Evolutionary conservation across 1,140 invertebrate genomes (phyloP).

Genomic region (Drosophila hydei): DNA sequence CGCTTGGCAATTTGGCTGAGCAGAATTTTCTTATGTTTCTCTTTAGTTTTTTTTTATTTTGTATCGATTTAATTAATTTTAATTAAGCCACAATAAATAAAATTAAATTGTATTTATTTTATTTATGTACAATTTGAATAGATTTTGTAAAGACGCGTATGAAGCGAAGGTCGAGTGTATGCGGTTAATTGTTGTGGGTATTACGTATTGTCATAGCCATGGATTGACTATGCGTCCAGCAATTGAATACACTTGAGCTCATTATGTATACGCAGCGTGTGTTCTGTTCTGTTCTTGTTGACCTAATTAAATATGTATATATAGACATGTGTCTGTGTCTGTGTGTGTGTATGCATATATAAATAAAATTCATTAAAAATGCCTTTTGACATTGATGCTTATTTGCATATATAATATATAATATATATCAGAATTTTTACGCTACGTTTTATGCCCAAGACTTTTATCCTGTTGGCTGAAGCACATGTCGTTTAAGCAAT

Average conservation of each 20-base stretch:
- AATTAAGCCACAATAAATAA: slow-evolving; percentile 5
- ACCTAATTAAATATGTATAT: slow-evolving; percentile 37
- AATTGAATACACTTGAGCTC: slow-evolving; percentile 26
- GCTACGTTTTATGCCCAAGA: not conserved
- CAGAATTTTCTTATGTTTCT: slow-evolving; percentile 9
- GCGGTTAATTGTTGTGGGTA: not conserved
- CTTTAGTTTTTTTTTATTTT: not conserved
- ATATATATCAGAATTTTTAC: slow-evolving; percentile 26
- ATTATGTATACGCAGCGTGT: slow-evolving; percentile 35
- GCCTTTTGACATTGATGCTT: slow-evolving; percentile 57
- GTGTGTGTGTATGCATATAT: slow-evolving; percentile 29
- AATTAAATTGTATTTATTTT: not conserved
- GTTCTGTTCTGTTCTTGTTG: not conserved
- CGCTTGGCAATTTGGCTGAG: not conserved
- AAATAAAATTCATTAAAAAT: slow-evolving; percentile 71
- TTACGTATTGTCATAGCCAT: not conserved
- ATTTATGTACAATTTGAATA: slow-evolving; percentile 8
- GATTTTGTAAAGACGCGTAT: slow-evolving; percentile 1
- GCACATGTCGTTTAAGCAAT: slow-evolving; percentile 40
- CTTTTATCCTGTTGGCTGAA: slow-evolving; percentile 17
- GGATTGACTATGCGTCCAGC: not conserved
- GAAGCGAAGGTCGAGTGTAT: not conserved
- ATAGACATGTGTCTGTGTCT: not conserved
- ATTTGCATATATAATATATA: slow-evolving; percentile 24
- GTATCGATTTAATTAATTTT: slow-evolving; percentile 1